Evolutionary conservation across 2,797 vertebrate genomes (phyloP), one percentile per base, ranked within the genome.

Genomic region (Syncerus caffer): DNA sequence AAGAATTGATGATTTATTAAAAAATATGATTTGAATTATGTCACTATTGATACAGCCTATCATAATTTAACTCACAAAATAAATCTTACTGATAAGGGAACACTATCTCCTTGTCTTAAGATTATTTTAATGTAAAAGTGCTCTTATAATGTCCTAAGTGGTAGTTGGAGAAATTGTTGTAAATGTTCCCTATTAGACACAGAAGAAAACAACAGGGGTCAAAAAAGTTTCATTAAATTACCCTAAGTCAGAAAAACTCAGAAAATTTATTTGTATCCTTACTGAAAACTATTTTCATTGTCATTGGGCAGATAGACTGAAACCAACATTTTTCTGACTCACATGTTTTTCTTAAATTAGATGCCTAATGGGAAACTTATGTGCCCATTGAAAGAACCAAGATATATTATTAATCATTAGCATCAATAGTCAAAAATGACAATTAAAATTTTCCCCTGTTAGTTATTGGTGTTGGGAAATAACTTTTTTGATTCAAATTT

Each of bases 251-350:
- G 60, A 55, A 86, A 96, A 86, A 47, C 47, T 95, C 91, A 74
- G 57, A 84, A 90, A 57, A 78, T 96, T 97, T 97, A 88, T 53
- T 97, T 92, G 11, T 80, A 45, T 96, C 71, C 64, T 83, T 47
- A 47, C 45, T 47, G 45, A 42, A 42, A 42, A 42, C 42, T 47
- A 47, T 47, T 47, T 47, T 45, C 45, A 47, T 47, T 47, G 45
- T 47, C 45, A 47, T 11, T 47, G 45, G 45, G 45, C 45, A 47
- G 9, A 47, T 47, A 10, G 10, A 47, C 45, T 47, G 45, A 47
- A 47, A 47, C 45, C 45, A 47, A 47, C 45, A 47, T 47, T 47
- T 47, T 47, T 47, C 45, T 47, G 45, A 47, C 45, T 47, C 45
- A 47, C 45, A 47, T 47, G 45, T 11, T 47, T 47, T 47, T 47